Conservation (phyloP, 1,140 invertebrate species). For the Leptopilina clavipes region DNA sequence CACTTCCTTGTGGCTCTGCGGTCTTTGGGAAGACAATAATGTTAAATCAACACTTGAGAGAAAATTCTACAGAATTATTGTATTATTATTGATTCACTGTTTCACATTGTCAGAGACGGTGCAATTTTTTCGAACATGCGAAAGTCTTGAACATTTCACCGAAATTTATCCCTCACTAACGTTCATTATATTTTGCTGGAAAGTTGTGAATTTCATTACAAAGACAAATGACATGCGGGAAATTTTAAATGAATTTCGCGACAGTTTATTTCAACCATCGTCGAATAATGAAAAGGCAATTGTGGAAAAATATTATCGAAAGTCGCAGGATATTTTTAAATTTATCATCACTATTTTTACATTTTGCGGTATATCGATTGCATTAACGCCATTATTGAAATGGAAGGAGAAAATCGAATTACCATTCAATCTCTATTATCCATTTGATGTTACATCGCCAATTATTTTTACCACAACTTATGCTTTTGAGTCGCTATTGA, state of each 20-base stretch:
- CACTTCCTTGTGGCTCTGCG: not conserved
- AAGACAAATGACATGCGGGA: not conserved
- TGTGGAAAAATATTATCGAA: not conserved
- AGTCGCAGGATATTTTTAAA: not conserved
- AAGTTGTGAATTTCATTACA: not conserved
- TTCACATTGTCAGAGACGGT: constrained; percentile 6
- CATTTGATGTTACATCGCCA: not conserved
- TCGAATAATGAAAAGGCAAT: not conserved
- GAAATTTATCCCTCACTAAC: constrained; percentile 8
- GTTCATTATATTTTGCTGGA: constrained; percentile 3
- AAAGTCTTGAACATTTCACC: constrained; percentile 12
- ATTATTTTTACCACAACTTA: constrained; percentile 6
- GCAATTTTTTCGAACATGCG: not conserved
- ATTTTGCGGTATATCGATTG: constrained; percentile 11
- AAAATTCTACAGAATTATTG: constrained; percentile 3
- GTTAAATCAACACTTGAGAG: not conserved
- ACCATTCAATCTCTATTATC: constrained; percentile 26
- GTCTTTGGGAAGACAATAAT: constrained; percentile 19
- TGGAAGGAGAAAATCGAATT: not conserved
- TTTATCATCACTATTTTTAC: not conserved
- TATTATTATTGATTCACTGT: not conserved
- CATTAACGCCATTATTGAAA: constrained; percentile 9
- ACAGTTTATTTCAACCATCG: not conserved
- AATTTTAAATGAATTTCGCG: not conserved
- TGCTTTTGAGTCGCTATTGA: not conserved